phyloP scores from a whole-genome alignment of 2,797 vertebrate species.

The Scyliorhinus canicula region DNA sequence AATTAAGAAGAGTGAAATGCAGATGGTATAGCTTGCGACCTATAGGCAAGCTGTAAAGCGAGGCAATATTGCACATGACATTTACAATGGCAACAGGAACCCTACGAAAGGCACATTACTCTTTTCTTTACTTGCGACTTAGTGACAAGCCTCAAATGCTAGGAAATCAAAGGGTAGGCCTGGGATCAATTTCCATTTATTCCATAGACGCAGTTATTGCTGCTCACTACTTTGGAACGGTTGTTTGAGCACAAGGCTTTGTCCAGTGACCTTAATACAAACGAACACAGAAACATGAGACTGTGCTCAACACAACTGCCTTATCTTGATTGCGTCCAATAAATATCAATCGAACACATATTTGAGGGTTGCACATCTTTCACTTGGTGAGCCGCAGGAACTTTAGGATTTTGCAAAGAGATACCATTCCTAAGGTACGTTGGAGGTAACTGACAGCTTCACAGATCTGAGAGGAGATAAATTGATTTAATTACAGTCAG shows the following conservation, averaged over 20 bases:
- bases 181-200: conserved; percentile 69
- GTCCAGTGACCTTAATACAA: neutral
- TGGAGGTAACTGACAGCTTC: conserved; percentile 12
- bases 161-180: conserved; percentile 56
- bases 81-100: conserved; percentile 37
- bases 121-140: conserved; percentile 45
- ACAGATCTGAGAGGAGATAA: conserved; percentile 31
- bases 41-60: neutral
- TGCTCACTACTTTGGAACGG: conserved; percentile 61
- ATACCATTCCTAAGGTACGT: neutral
- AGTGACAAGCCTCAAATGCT: conserved; percentile 52
- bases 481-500: conserved; percentile 33
- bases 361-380: neutral
- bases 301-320: neutral
- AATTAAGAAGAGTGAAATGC: conserved; percentile 6
- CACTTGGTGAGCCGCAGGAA: neutral
- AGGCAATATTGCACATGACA: conserved; percentile 16
- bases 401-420: neutral
- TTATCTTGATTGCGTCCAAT: neutral
- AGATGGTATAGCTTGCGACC: neutral
- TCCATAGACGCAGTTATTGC: conserved; percentile 63
- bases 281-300: neutral
- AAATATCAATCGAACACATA: conserved; percentile 1
- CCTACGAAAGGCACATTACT: conserved; percentile 44
- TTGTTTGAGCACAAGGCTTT: conserved; percentile 59